Conservation (phyloP, 2,113 vertebrate species). For the Nymphicus hollandicus region DNA sequence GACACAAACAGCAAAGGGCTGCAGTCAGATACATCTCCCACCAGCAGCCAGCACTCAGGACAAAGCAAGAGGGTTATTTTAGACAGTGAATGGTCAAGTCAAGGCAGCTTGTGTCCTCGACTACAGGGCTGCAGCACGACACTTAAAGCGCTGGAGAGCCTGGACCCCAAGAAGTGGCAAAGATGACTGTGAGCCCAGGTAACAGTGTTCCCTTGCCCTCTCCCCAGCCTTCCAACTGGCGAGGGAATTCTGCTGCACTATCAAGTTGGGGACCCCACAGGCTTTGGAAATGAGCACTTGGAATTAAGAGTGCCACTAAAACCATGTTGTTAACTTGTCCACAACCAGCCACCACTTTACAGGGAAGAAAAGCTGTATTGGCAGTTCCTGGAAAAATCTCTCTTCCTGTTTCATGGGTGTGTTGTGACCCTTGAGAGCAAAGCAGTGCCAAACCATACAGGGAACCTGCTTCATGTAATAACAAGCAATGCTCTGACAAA, state of each 20-base stretch:
- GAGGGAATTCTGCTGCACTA: neutral
- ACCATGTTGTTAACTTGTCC: neutral
- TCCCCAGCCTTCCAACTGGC: neutral
- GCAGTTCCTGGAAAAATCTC: neutral
- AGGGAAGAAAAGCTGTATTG: neutral
- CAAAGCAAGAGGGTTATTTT: neutral
- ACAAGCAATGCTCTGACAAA: neutral
- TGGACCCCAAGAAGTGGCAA: neutral
- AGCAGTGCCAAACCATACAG: neutral
- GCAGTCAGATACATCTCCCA: conserved; percentile 57
- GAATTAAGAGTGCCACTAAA: neutral
- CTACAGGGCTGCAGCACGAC: neutral
- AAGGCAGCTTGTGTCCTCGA: neutral
- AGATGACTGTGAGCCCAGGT: neutral
- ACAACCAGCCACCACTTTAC: neutral
- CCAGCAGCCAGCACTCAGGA: neutral
- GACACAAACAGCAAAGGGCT: conserved; percentile 80
- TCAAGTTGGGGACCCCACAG: neutral
- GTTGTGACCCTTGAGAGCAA: neutral
- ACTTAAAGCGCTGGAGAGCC: neutral
- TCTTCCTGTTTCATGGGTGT: neutral
- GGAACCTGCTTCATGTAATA: neutral
- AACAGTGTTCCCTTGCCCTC: neutral
- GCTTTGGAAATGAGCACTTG: neutral
- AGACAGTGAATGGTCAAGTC: neutral